Base-by-base conservation (phyloP, 2,888 invertebrate species). In the Cantharis lateralis region DNA sequence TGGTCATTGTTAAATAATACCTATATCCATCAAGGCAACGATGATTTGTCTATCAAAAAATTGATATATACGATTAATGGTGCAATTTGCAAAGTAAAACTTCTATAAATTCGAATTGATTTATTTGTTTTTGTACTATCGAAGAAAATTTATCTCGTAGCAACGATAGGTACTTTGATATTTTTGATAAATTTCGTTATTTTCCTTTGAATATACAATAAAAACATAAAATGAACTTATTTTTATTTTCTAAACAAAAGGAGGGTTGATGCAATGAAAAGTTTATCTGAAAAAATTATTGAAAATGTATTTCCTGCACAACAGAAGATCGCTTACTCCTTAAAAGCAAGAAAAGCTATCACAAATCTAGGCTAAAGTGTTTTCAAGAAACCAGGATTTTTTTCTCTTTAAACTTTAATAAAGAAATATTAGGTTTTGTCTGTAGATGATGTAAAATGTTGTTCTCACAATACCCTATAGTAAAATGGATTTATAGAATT, bases 341-440 rank as follows among this genome's bases (percentile, higher is more conserved):
- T 66, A 66, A 66, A 66, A 66, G 64, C 64, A 66, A 66, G 64
- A 66, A 66, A 66, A 66, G 64, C 64, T 66, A 66, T 66, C 64
- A 66, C 64, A 66, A 66, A 66, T 66, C 64, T 66, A 24, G 64
- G 64, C 64, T 66, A 66, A 66, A 66, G 64, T 66, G 64, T 66
- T 66, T 66, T 66, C 20, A 24, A 66, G 24, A 66, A 24, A 18
- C 64, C 24, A n/a, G 64, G 64, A 66, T 66, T 66, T 66, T 66
- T 66, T 66, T 66, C 64, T 66, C 64, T 66, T 66, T 66, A 66
- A 66, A 66, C 64, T 66, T 20, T 66, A 66, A 66, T 66, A 66
- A 66, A 66, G 18, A 66, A 24, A 66, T 24, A 66, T 66, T 24
- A 66, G 64, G 16, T 66, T 66, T 66, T 13, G 64, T 66, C 24